Base-by-base conservation (phyloP, 30 jellyfish, hydroid and myxozoan species). In the Chrysaora quinquecirrha region DNA sequence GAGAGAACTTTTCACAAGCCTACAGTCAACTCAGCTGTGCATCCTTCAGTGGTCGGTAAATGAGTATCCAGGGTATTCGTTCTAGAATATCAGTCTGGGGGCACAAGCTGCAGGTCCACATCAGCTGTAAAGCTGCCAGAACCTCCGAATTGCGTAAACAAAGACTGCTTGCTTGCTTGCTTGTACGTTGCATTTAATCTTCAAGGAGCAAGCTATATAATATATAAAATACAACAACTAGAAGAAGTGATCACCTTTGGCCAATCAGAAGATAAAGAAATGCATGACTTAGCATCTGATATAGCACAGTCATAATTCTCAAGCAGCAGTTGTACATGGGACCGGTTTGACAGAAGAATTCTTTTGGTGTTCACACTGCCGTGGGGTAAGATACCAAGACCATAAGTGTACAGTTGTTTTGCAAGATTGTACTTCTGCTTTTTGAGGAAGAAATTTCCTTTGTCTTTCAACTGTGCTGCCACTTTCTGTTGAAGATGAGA, bases 171-270 rank as follows among this genome's bases (percentile, higher is more conserved):
- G n/a, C n/a, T n/a, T n/a, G n/a, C n/a, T n/a, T n/a, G n/a, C n/a
- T n/a, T n/a, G n/a, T n/a, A n/a, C n/a, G n/a, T n/a, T n/a, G n/a
- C n/a, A n/a, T n/a, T n/a, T n/a, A n/a, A n/a, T n/a, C n/a, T n/a
- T n/a, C n/a, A n/a, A n/a, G n/a, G n/a, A n/a, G n/a, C n/a, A n/a
- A n/a, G n/a, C n/a, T n/a, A n/a, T n/a, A n/a, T n/a, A n/a, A n/a
- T n/a, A n/a, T n/a, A n/a, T n/a, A n/a, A n/a, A n/a, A n/a, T n/a
- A n/a, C n/a, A n/a, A n/a, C n/a, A n/a, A n/a, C n/a, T n/a, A n/a
- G n/a, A n/a, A n/a, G n/a, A n/a, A n/a, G n/a, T n/a, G n/a, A n/a
- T 38, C 54, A 38, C 54, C 54, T 38, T 38, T 38, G 54, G 54
- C 54, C 54, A 38, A 3, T 38, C 14, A 3, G 6, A 3, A 14